Evolutionary conservation across 2,113 vertebrate genomes (phyloP), one percentile per base, ranked within the genome.

Genomic region (Siniperca knerii): DNA sequence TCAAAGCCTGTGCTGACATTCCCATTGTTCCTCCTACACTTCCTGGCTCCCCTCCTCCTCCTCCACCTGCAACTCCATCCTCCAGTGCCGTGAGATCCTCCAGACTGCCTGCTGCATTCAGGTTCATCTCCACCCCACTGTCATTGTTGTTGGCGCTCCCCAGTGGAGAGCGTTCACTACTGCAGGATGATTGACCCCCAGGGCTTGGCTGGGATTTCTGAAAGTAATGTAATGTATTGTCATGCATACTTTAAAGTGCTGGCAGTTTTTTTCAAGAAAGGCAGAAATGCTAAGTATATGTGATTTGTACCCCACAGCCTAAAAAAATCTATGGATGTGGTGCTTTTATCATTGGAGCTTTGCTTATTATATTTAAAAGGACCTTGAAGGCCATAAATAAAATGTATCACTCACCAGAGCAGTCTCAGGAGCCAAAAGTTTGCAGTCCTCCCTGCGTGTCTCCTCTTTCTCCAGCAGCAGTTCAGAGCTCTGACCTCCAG

Each of bases 141-240:
- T 99, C 98, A 0, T 99, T 99, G 93, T 99, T 99, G 93, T 98
- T 97, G 78, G 97, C 95, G 40, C 98, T 99, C 82, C 98, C 98
- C 8, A 98, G 95, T 0, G 98, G 98, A 1, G 98, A 99, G 50
- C 95, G 97, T 87, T 98, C 98, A 0, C 98, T 99, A 95, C 98
- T 99, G 94, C 98, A 99, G 0, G 98, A 99, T 0, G 98, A 99
- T 50, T 98, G 98, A 72, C 96, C 97, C 0, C 98, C 97, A 0
- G 98, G 98, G 74, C 98, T 99, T 58, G 97, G 96, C 86, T 99
- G 98, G 0, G 97, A 97, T 92, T 99, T 99, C 98, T 99, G 83
- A 60, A 55, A 37, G 23, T 66, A n/a, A 40, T 46, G 21, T 29
- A 46, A 37, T 16, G 29, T 42, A 5, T 69, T 54, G 6, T 33